Evolutionary conservation across 37 sponge, comb jelly and placozoan genomes (phyloP).

Genomic region (Ephydatia muelleri): DNA sequence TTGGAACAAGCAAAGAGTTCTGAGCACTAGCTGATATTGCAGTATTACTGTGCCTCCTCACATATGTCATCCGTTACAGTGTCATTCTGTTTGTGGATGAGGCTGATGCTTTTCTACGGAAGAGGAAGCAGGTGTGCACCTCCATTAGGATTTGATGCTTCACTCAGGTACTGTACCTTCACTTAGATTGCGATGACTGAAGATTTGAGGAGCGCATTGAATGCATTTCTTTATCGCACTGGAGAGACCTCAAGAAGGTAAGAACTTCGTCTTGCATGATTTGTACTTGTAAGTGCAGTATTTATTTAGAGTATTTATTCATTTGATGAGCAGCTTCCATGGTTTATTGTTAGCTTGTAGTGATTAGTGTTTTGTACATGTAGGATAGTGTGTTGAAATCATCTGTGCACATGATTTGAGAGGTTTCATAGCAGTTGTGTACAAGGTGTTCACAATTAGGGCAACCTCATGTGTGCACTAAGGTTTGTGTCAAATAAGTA

Average conservation of each 20-base stretch:
- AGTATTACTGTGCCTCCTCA: not conserved
- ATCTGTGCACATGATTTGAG: too few relatives aligned
- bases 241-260: conserved; percentile 92
- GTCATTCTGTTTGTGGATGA: conserved; percentile 96
- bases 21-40: too few relatives aligned
- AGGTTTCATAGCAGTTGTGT: too few relatives aligned
- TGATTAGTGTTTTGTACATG: not conserved
- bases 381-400: too few relatives aligned
- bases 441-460: too few relatives aligned
- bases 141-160: too few relatives aligned
- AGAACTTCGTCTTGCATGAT: conserved; percentile 3
- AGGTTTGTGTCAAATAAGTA: too few relatives aligned
- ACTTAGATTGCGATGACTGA: conserved; percentile 73
- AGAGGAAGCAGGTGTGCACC: conserved; percentile 72
- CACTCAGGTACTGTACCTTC: not conserved
- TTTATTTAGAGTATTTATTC: not conserved
- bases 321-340: not conserved
- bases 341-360: not conserved
- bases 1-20: too few relatives aligned
- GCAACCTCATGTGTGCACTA: too few relatives aligned
- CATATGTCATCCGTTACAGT: conserved; percentile 40
- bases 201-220: conserved; percentile 88
- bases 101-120: conserved; percentile 95
- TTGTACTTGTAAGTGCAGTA: not conserved
- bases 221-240: conserved; percentile 97